Percentiles rank a stretch among this genome's conserved stretches.
Conservation (phyloP, 1,140 invertebrate species). For the Drosophila sucinea region DNA sequence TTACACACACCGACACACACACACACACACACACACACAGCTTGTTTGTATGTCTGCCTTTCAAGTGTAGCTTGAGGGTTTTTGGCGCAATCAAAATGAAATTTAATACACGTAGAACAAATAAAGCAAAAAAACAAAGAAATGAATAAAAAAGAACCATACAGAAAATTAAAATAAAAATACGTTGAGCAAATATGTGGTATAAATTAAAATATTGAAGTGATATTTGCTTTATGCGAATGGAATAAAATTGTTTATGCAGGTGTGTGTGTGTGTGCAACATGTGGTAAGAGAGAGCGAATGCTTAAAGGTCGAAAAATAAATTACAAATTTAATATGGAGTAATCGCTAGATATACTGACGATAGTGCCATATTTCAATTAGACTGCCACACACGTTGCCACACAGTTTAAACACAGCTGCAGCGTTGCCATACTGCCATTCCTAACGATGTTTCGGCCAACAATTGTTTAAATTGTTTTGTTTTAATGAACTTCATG, state of each 20-base stretch:
- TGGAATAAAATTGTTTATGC: slow-evolving; percentile 19
- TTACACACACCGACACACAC: neutral
- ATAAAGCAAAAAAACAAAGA: slow-evolving; percentile 24
- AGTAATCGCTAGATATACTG: too few species aligned
- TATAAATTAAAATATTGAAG: slow-evolving; percentile 41
- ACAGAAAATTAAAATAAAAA: slow-evolving; percentile 24
- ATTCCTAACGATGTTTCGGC: too few species aligned
- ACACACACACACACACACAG: neutral
- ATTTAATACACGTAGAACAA: slow-evolving; percentile 53
- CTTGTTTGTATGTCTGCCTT: neutral
- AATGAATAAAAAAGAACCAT: slow-evolving; percentile 2
- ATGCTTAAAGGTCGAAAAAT: neutral
- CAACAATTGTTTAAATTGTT: too few species aligned
- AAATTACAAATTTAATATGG: too few species aligned
- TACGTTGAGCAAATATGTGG: slow-evolving; percentile 36
- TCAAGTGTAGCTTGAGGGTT: slow-evolving; percentile 24
- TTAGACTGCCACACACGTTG: too few species aligned
- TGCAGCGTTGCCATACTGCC: too few species aligned
- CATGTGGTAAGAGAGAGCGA: neutral
- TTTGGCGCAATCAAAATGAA: slow-evolving; percentile 31
- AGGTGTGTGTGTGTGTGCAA: neutral
- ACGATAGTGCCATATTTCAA: too few species aligned
- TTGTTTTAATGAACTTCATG: too few species aligned
- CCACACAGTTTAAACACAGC: too few species aligned
- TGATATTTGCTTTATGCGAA: slow-evolving; percentile 43